Evolutionary conservation across 2,113 vertebrate species (phyloP).

Genomic region (Ceyx cyanopectus): DNA sequence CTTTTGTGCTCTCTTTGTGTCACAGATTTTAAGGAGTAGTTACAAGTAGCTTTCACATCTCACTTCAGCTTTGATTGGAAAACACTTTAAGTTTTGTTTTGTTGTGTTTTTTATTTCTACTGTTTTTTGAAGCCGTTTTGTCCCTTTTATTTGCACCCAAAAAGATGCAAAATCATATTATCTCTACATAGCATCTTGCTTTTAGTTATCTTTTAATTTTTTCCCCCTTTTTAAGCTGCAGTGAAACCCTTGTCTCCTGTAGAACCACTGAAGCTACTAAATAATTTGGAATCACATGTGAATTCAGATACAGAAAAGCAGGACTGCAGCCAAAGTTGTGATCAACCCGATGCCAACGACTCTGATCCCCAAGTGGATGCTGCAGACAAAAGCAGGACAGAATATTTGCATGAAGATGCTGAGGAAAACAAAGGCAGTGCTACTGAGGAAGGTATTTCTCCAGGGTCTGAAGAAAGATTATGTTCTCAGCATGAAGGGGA

Average conservation of each 20-base stretch:
- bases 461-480: conserved; percentile 69
- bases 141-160: not conserved
- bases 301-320: conserved; percentile 69
- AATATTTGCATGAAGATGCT: conserved; percentile 76
- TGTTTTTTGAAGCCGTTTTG: not conserved
- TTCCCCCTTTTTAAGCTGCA: conserved; percentile 80
- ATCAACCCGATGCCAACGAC: conserved; percentile 71
- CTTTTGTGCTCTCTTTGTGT: not conserved
- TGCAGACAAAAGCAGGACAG: conserved; percentile 74
- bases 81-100: not conserved
- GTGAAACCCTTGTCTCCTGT: conserved; percentile 78
- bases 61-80: conserved; percentile 20
- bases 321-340: conserved; percentile 67
- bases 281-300: conserved; percentile 63
- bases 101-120: not conserved
- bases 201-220: conserved; percentile 57
- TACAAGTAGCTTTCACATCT: not conserved
- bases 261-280: conserved; percentile 75
- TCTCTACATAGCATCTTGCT: not conserved
- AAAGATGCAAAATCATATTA: too few species aligned
- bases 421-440: conserved; percentile 32
- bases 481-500: conserved; percentile 81
- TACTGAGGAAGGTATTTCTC: conserved; percentile 31
- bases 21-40: not conserved
- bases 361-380: conserved; percentile 1